Evolutionary conservation across 2,888 invertebrate species (phyloP).

Genomic region (Drosophila subquinaria): DNA sequence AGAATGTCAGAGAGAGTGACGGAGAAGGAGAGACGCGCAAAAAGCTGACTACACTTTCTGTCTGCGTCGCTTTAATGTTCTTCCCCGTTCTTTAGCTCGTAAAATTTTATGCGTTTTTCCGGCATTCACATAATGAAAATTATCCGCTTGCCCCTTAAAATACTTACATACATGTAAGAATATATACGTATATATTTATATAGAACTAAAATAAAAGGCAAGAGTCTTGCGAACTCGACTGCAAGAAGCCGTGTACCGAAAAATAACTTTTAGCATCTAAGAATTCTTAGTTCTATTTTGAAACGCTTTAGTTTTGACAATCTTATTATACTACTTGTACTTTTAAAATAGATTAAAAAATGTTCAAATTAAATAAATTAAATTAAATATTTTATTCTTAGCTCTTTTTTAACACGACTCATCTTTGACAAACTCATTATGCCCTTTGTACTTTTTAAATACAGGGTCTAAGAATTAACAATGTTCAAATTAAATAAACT

Average conservation of each 20-base stretch:
- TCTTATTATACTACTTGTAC: no score
- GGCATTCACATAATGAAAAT: conserved; percentile 81
- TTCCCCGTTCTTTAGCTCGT: conserved; percentile 76
- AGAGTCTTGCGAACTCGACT: neutral
- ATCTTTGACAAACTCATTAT: no score
- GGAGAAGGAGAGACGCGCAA: conserved; percentile 53
- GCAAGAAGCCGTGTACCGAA: neutral
- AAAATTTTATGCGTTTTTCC: conserved; percentile 85
- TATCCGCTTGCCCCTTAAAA: conserved; percentile 63
- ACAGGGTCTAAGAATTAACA: no score
- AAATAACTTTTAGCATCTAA: no score
- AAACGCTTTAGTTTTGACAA: no score
- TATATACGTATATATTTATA: neutral
- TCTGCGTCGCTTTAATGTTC: conserved; percentile 80
- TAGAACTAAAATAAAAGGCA: neutral
- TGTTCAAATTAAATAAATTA: no score
- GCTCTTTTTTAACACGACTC: no score
- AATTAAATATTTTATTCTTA: no score
- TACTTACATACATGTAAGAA: neutral
- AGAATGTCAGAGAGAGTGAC: conserved; percentile 1
- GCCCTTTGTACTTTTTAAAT: no score
- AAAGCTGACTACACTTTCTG: conserved; percentile 73
- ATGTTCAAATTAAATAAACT: no score
- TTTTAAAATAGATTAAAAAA: no score
- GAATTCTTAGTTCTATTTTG: no score